Percentiles rank a stretch among this genome's conserved stretches.
Evolutionary conservation across 2,888 invertebrate genomes (phyloP).

Genomic region (Bombylius discolor): DNA sequence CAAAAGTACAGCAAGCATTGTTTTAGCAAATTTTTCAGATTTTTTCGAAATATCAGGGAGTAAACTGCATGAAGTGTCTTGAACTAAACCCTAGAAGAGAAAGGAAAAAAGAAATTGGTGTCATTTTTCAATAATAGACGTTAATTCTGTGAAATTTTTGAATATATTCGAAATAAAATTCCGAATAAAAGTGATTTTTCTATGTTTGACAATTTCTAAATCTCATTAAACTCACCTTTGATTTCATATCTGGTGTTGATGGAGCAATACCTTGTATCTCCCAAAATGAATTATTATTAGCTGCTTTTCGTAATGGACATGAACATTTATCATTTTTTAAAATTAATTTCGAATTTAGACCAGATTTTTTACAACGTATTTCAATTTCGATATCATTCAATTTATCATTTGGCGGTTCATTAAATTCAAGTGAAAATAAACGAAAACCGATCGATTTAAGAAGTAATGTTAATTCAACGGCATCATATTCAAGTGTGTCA

Average conservation of each 20-base stretch:
- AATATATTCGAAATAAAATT: too few species aligned
- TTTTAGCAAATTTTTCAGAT: conserved; percentile 10
- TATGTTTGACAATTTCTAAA: too few species aligned
- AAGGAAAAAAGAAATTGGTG: background rate
- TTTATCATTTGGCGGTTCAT: background rate
- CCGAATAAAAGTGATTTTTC: too few species aligned
- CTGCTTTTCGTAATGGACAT: conserved; percentile 9
- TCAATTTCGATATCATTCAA: conserved; percentile 9
- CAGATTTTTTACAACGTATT: conserved; percentile 11
- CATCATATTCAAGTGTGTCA: conserved; percentile 12
- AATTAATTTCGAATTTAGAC: conserved; percentile 10
- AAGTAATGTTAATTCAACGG: conserved; percentile 12
- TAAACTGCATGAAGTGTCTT: conserved; percentile 14
- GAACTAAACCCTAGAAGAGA: conserved; percentile 8
- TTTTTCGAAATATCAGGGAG: conserved; percentile 11
- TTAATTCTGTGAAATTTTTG: too few species aligned
- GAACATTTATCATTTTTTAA: conserved; percentile 9
- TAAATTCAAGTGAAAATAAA: conserved; percentile 12
- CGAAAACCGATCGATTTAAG: conserved; percentile 14
- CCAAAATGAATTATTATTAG: conserved; percentile 15
- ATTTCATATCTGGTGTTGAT: conserved; percentile 1
- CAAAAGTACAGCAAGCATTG: conserved; percentile 10
- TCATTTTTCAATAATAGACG: too few species aligned
- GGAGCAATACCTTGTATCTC: conserved; percentile 13
- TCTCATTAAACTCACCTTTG: too few species aligned